Percentiles rank a stretch among this genome's conserved stretches.
Evolutionary conservation across 2,113 vertebrate genomes (phyloP).

Genomic region (Tachysurus fulvidraco): DNA sequence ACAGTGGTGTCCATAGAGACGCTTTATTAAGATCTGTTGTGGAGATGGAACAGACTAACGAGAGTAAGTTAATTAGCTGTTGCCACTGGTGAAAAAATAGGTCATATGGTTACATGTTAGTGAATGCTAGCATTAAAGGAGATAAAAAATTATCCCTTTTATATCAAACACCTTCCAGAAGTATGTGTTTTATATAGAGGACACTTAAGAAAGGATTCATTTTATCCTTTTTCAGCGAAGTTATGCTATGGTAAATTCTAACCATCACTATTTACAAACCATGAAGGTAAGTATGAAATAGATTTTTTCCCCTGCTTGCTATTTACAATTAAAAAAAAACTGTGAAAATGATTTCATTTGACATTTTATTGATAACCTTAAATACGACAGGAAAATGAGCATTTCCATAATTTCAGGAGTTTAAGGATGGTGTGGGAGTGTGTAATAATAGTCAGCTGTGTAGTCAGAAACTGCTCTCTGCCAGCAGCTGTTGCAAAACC

Average conservation of each 20-base stretch:
- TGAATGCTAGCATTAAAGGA: not conserved
- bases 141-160: not conserved
- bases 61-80: constrained; percentile 50
- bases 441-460: not conserved
- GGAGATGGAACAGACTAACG: constrained; percentile 34
- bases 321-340: not conserved
- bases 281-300: not conserved
- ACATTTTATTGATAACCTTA: not conserved
- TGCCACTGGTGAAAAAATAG: constrained; percentile 36
- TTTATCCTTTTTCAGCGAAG: not conserved
- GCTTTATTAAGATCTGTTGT: constrained; percentile 7
- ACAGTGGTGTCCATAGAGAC: constrained; percentile 24
- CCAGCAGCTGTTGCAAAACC: not conserved
- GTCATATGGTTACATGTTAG: constrained; percentile 11
- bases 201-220: not conserved
- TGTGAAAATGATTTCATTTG: not conserved
- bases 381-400: not conserved
- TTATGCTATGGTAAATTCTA: not conserved
- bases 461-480: not conserved
- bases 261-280: not conserved
- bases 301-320: not conserved
- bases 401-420: not conserved
- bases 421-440: not conserved
- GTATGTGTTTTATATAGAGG: not conserved
- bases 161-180: constrained; percentile 1